These are phyloP conservation scores for Varecia variegata DNA, from an alignment of 2,797 vertebrate genomes.

Conservation along the genomic window DNA sequence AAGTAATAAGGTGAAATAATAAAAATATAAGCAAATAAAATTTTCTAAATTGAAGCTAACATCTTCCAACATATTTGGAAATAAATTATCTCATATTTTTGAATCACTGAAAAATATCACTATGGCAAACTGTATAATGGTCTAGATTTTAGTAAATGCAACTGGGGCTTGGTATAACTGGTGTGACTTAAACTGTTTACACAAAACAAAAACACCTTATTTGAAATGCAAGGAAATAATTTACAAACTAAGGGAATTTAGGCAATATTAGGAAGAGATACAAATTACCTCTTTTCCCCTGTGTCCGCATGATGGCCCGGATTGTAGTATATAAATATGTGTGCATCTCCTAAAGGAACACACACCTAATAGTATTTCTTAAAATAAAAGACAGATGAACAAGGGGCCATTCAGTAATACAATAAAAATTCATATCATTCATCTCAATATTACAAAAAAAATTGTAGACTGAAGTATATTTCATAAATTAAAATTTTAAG, in stretches of 20 bases:
- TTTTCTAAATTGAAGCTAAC: constrained; percentile 32
- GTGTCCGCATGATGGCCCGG: neutral
- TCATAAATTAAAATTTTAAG: constrained; percentile 20
- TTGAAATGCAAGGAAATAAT: constrained; percentile 22
- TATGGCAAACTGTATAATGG: neutral
- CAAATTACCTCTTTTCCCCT: neutral
- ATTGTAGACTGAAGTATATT: neutral
- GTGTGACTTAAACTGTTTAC: neutral
- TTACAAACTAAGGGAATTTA: neutral
- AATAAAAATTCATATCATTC: constrained; percentile 15
- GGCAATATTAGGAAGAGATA: neutral
- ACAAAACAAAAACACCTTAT: neutral
- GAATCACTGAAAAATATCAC: constrained; percentile 7
- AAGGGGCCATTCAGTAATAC: neutral
- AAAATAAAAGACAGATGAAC: neutral
- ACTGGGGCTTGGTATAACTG: neutral
- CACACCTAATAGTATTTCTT: neutral
- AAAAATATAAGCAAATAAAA: constrained; percentile 39
- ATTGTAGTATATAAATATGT: neutral
- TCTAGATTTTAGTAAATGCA: constrained; percentile 10
- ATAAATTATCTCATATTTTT: neutral
- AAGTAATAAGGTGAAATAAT: neutral
- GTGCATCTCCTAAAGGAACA: neutral
- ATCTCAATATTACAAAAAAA: constrained; percentile 10
- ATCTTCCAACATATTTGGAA: neutral